A percentile compares a stretch with the other conserved stretches of the same genome.
These are phyloP conservation scores for Syngnathus scovelli DNA, from an alignment of 2,113 vertebrate genomes.

Conservation along the genomic window DNA sequence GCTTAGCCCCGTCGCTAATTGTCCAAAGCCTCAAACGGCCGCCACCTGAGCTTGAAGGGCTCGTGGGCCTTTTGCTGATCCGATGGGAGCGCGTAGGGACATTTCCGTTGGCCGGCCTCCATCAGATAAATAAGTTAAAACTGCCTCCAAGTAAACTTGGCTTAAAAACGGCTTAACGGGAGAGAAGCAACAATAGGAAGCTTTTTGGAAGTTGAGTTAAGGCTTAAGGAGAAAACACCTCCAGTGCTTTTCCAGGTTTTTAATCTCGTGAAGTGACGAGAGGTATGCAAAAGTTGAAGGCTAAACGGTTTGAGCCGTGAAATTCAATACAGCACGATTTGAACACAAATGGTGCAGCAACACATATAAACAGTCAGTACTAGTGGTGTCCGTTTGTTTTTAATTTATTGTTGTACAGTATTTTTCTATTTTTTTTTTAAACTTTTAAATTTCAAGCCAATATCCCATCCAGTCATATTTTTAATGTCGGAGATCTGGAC, in stretches of 20 bases:
- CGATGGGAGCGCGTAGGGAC: slow-evolving; percentile 38
- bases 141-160: slow-evolving; percentile 57
- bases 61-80: slow-evolving; percentile 42
- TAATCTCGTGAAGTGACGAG: slow-evolving; percentile 52
- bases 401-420: no score
- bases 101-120: slow-evolving; percentile 38
- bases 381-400: no score
- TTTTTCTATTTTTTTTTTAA: no score
- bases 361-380: no score
- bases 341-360: no score
- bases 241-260: slow-evolving; percentile 45
- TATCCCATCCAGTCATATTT: neutral
- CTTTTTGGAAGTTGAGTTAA: slow-evolving; percentile 51
- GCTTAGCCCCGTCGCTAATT: slow-evolving; percentile 55
- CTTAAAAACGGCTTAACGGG: slow-evolving; percentile 55
- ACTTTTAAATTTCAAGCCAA: neutral
- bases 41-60: slow-evolving; percentile 45
- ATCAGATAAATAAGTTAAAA: slow-evolving; percentile 69
- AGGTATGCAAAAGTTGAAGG: slow-evolving; percentile 39
- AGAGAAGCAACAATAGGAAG: slow-evolving; percentile 48
- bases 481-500: neutral
- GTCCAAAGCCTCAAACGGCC: slow-evolving; percentile 53
- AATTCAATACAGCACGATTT: neutral
- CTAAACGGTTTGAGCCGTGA: neutral
- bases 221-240: slow-evolving; percentile 51